Conservation (phyloP, 2,888 invertebrate species). For the Hirtodrosophila confusa region DNA sequence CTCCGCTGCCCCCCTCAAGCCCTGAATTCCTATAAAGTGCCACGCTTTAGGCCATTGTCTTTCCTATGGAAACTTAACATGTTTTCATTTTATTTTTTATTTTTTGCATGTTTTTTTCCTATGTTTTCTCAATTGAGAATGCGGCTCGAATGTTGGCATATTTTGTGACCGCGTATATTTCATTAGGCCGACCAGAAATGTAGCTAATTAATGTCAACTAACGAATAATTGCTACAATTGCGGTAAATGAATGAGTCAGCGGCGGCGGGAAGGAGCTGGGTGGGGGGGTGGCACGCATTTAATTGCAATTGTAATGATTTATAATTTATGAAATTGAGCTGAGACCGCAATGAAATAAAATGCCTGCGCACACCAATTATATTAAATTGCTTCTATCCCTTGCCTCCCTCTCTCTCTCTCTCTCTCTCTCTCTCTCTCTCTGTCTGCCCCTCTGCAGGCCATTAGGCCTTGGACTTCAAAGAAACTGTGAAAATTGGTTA, state of each 20-base stretch:
- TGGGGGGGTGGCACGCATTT: constrained; percentile 16
- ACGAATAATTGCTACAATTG: constrained; percentile 43
- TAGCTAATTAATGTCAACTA: constrained; percentile 48
- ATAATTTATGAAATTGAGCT: constrained; percentile 62
- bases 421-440: too few relatives aligned
- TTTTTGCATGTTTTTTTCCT: background rate
- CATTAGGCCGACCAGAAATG: constrained; percentile 15
- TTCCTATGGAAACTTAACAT: too few relatives aligned
- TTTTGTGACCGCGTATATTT: constrained; percentile 17
- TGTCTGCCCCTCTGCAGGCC: too few relatives aligned
- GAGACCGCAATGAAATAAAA: constrained; percentile 28
- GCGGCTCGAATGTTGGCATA: background rate
- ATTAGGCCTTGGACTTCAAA: background rate
- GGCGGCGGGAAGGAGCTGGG: background rate
- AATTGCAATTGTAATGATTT: constrained; percentile 66
- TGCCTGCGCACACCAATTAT: background rate
- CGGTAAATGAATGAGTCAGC: constrained; percentile 20
- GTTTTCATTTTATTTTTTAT: too few relatives aligned
- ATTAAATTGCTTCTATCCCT: constrained; percentile 1
- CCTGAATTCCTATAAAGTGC: too few relatives aligned
- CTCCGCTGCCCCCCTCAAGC: background rate
- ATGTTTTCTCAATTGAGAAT: background rate
- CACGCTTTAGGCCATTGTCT: too few relatives aligned
- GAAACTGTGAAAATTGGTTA: constrained; percentile 5
- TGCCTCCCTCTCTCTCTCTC: too few relatives aligned